Conservation (phyloP, 2,797 vertebrate genomes). For the Austrolebias charrua region DNA sequence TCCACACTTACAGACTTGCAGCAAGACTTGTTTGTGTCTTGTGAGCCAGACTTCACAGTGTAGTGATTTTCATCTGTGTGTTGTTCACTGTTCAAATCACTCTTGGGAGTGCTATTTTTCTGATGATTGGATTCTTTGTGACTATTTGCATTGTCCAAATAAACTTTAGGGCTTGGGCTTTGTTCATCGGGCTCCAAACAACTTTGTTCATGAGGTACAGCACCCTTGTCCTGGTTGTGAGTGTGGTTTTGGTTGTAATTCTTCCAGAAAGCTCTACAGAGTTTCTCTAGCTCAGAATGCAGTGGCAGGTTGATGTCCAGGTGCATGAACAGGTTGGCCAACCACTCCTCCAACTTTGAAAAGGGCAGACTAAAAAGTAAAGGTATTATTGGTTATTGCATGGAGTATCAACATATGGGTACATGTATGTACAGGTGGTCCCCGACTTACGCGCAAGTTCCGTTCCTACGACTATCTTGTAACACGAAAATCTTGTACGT, state of each 20-base stretch:
- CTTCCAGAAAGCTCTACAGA: conserved; percentile 85
- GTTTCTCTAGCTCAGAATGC: conserved; percentile 87
- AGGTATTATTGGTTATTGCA: neutral
- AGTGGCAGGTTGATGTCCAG: conserved; percentile 87
- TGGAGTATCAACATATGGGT: no score
- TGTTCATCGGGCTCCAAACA: conserved; percentile 15
- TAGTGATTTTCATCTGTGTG: neutral
- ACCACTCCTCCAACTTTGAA: conserved; percentile 89
- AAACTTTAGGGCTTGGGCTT: neutral
- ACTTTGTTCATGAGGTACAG: conserved; percentile 4
- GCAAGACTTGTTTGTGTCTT: conserved; percentile 19
- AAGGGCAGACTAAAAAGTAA: conserved; percentile 83
- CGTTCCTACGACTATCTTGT: no score
- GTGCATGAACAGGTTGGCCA: conserved; percentile 90
- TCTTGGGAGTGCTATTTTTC: conserved; percentile 11
- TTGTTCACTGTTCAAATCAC: conserved; percentile 17
- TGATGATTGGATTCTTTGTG: conserved; percentile 9
- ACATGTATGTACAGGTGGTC: no score
- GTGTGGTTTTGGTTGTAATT: conserved; percentile 58
- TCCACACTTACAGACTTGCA: conserved; percentile 23
- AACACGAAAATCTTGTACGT: no score
- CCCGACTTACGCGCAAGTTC: no score
- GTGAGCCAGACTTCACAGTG: conserved; percentile 24
- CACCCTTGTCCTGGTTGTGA: conserved; percentile 11
- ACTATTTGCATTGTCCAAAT: conserved; percentile 22